These are phyloP conservation scores for Drosophila kanekoi DNA, from an alignment of 2,888 invertebrate species.

Conservation along the genomic window DNA sequence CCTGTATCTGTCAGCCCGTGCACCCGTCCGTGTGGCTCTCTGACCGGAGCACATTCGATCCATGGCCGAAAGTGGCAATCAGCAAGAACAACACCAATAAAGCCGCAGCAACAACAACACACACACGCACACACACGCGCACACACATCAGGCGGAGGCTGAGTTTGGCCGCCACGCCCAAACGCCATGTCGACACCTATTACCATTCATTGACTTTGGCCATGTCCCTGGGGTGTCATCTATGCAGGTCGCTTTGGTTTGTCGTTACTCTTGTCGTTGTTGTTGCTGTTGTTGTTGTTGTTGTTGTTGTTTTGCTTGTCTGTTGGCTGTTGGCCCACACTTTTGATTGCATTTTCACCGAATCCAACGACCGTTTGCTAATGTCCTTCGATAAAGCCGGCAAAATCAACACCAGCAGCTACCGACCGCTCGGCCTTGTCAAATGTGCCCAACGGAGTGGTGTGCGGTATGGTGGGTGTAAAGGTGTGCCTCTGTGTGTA, in stretches of 20 bases:
- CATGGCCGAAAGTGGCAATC: slow-evolving; percentile 76
- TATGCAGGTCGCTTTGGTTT: slow-evolving; percentile 74
- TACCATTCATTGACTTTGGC: slow-evolving; percentile 80
- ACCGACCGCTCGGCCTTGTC: slow-evolving; percentile 47
- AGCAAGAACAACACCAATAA: slow-evolving; percentile 76
- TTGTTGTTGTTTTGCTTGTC: slow-evolving; percentile 38
- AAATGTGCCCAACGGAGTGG: slow-evolving; percentile 36
- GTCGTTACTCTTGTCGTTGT: slow-evolving; percentile 29
- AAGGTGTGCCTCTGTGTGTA: not conserved
- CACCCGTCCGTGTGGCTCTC: not conserved
- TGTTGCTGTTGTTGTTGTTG: slow-evolving; percentile 18
- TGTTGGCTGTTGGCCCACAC: slow-evolving; percentile 57
- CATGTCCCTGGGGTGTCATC: slow-evolving; percentile 81
- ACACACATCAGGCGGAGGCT: slow-evolving; percentile 8
- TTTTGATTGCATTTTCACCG: slow-evolving; percentile 80
- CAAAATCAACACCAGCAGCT: slow-evolving; percentile 73
- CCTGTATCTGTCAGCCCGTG: not conserved
- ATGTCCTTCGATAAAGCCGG: slow-evolving; percentile 79
- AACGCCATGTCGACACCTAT: slow-evolving; percentile 78
- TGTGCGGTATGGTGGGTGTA: not conserved
- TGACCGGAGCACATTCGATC: slow-evolving; percentile 51
- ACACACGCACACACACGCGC: slow-evolving; percentile 13
- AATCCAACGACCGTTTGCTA: slow-evolving; percentile 72
- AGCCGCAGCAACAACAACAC: slow-evolving; percentile 54
- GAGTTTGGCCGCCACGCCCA: slow-evolving; percentile 51